Conservation (phyloP, 2,113 vertebrate genomes). For the Lutjanus erythropterus region DNA sequence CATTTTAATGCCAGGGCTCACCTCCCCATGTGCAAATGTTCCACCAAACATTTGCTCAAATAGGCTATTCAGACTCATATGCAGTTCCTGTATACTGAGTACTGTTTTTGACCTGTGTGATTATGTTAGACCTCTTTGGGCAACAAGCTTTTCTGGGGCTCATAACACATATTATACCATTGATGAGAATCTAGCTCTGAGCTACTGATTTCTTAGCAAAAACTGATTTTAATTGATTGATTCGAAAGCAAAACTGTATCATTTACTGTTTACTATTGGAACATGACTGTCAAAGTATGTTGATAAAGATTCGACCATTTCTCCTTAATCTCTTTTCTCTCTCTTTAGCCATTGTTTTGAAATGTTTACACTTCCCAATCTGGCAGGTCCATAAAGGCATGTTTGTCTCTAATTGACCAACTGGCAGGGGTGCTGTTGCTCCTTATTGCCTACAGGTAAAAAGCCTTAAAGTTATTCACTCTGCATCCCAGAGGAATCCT, state of each 20-base stretch:
- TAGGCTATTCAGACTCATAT: too few relatives aligned
- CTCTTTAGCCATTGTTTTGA: constrained; percentile 31
- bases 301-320: neutral
- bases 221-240: neutral
- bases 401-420: constrained; percentile 76
- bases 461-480: constrained; percentile 67
- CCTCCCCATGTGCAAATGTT: too few relatives aligned
- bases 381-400: constrained; percentile 65
- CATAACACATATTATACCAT: too few relatives aligned
- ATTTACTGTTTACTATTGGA: neutral
- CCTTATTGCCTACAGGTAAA: constrained; percentile 77
- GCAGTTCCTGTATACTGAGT: too few relatives aligned
- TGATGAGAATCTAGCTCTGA: too few relatives aligned
- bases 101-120: too few relatives aligned
- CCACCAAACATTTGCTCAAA: too few relatives aligned
- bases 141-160: too few relatives aligned
- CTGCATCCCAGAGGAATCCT: constrained; percentile 71
- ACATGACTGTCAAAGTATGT: neutral
- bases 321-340: neutral
- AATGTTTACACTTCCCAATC: constrained; percentile 62
- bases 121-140: too few relatives aligned
- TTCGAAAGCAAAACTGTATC: neutral
- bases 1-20: too few relatives aligned
- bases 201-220: neutral
- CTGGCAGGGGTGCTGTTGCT: constrained; percentile 73